Evolutionary conservation across 2,113 vertebrate genomes (phyloP).

Genomic region (Orthochromis malagaraziensis): DNA sequence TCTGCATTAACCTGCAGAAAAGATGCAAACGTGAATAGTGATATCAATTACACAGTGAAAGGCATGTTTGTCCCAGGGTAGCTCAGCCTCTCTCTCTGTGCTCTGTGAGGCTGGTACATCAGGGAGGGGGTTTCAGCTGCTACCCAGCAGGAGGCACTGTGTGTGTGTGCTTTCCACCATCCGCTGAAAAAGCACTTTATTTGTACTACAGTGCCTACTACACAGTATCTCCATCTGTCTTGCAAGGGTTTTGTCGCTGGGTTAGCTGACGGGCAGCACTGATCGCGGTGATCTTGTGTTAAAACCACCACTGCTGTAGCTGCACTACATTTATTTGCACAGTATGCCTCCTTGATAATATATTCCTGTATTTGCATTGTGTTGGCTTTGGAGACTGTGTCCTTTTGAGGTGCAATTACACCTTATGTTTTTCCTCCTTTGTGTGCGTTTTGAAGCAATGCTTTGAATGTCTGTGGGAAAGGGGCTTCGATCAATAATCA

Average conservation of each 20-base stretch:
- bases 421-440: constrained; percentile 15
- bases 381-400: neutral
- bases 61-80: constrained; percentile 2
- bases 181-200: constrained; percentile 21
- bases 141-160: constrained; percentile 67
- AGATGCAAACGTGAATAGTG: neutral
- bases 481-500: constrained; percentile 52
- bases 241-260: neutral
- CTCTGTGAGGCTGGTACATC: constrained; percentile 13
- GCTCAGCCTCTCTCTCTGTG: neutral
- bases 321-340: neutral
- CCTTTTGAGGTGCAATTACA: constrained; percentile 8
- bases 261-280: neutral
- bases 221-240: constrained; percentile 23
- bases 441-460: constrained; percentile 31
- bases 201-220: constrained; percentile 10
- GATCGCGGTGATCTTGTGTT: neutral
- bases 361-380: neutral
- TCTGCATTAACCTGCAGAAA: constrained; percentile 3
- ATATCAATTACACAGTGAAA: neutral
- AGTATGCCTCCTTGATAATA: neutral
- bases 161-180: constrained; percentile 42
- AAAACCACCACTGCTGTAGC: neutral
- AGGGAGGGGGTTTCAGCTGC: constrained; percentile 51
- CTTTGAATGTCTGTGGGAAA: constrained; percentile 16